Conservation (phyloP, 2,888 invertebrate genomes). For the Agonum fuliginosum region DNA sequence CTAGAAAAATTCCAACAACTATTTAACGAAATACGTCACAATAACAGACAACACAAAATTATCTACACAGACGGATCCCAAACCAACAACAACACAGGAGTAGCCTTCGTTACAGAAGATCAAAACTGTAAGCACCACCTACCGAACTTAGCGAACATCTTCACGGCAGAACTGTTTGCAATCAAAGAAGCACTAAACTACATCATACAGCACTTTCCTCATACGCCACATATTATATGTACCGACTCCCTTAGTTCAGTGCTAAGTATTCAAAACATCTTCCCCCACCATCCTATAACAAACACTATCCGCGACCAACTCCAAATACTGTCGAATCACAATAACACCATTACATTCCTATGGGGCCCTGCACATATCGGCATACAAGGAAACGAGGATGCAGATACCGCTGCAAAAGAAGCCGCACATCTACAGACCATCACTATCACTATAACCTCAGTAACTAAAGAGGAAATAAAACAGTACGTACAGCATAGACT, state of each 20-base stretch:
- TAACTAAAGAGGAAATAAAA: no score
- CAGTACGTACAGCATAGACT: no score
- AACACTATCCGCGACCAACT: not conserved
- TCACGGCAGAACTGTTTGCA: not conserved
- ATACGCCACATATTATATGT: not conserved
- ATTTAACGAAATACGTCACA: no score
- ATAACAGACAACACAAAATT: no score
- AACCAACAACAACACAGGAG: no score
- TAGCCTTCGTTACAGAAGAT: no score
- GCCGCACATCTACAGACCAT: no score
- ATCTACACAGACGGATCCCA: no score
- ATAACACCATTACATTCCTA: not conserved
- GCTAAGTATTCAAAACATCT: not conserved
- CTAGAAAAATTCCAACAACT: no score
- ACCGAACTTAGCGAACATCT: not conserved
- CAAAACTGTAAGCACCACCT: no score
- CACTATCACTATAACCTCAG: no score
- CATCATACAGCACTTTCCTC: not conserved
- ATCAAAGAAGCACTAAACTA: not conserved
- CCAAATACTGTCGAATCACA: not conserved
- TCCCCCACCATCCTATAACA: not conserved
- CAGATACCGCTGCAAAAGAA: not conserved
- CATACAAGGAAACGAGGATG: no score
- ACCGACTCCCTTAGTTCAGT: not conserved
- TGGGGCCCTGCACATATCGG: not conserved